Evolutionary conservation across 1,140 invertebrate species (phyloP).

Genomic region (Pantala flavescens): DNA sequence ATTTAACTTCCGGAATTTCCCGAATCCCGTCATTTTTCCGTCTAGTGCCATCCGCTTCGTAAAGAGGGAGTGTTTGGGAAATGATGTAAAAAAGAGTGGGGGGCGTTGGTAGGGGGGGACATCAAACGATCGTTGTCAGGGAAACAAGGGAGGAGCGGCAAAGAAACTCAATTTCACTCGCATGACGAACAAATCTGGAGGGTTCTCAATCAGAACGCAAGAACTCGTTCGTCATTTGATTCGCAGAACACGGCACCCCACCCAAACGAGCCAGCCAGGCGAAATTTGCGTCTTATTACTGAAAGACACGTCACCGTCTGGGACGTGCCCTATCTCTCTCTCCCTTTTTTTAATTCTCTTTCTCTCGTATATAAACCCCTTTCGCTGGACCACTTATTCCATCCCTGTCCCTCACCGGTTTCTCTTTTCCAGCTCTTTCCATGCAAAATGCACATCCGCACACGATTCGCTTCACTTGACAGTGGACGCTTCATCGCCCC

Average conservation of each 20-base stretch:
- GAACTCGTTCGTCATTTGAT: background rate
- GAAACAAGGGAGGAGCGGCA: constrained; percentile 2
- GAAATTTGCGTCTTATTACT: constrained; percentile 4
- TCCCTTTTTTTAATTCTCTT: background rate
- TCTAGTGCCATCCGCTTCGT: no score
- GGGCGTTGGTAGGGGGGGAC: background rate
- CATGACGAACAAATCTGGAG: constrained; percentile 1
- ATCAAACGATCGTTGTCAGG: constrained; percentile 8
- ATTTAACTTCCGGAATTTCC: no score
- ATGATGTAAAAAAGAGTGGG: no score
- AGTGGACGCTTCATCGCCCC: background rate
- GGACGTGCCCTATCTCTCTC: background rate
- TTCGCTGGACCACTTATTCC: background rate
- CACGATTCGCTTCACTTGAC: background rate
- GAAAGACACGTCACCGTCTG: background rate
- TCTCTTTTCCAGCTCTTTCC: background rate
- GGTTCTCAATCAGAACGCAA: constrained; percentile 3
- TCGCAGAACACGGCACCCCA: background rate
- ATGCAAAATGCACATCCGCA: background rate
- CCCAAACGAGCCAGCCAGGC: background rate
- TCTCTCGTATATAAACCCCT: background rate
- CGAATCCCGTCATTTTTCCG: no score
- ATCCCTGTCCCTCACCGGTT: background rate
- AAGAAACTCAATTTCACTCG: constrained; percentile 9
- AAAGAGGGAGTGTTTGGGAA: no score